These are phyloP conservation scores for Synergus japonicus DNA, from an alignment of 2,888 invertebrate species.

Conservation along the genomic window DNA sequence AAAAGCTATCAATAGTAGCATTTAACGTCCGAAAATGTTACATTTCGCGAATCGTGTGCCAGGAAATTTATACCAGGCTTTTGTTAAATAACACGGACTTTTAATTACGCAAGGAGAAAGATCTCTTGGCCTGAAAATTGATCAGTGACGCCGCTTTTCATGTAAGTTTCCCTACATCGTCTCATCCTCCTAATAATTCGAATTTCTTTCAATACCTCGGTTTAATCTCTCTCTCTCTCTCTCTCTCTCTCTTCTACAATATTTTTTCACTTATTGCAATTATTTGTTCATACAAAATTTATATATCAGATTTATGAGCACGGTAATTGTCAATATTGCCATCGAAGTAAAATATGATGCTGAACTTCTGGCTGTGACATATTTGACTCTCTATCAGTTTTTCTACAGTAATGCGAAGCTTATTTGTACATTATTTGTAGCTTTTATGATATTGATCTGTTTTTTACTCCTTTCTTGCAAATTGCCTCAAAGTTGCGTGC, in stretches of 20 bases:
- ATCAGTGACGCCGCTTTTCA: conserved; percentile 4
- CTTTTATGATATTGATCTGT: too few species aligned
- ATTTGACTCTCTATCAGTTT: too few species aligned
- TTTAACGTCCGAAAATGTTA: not conserved
- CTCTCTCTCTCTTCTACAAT: not conserved
- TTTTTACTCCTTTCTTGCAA: too few species aligned
- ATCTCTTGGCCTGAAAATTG: not conserved
- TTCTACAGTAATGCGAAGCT: too few species aligned
- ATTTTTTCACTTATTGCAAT: not conserved
- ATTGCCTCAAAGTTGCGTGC: too few species aligned
- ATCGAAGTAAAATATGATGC: not conserved
- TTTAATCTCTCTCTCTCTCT: too few species aligned
- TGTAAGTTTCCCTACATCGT: not conserved
- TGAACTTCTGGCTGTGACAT: not conserved
- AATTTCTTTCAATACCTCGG: not conserved
- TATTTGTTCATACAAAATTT: not conserved
- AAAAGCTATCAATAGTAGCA: not conserved
- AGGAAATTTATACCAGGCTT: conserved; percentile 57
- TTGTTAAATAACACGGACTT: conserved; percentile 68
- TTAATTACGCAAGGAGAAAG: conserved; percentile 48
- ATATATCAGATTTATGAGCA: not conserved
- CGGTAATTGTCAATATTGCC: not conserved
- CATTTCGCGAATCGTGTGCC: conserved; percentile 9
- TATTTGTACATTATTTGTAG: too few species aligned
- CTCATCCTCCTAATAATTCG: not conserved